Evolutionary conservation across 1,140 invertebrate species (phyloP).

Genomic region (Calephelis virginiensis): DNA sequence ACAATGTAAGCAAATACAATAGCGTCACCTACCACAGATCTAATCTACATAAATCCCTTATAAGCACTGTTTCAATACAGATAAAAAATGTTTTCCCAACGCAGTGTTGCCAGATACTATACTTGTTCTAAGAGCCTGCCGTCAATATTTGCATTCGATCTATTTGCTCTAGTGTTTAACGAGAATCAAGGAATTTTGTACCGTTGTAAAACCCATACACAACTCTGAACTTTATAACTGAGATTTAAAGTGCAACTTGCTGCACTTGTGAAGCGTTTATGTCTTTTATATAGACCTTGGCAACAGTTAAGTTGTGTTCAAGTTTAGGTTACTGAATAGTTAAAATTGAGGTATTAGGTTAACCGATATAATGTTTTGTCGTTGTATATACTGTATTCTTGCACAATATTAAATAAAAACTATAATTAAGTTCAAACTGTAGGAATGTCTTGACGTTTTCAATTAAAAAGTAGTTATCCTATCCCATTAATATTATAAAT

Average conservation of each 20-base stretch:
- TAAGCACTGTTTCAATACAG: not conserved
- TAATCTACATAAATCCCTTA: not conserved
- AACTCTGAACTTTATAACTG: slow-evolving; percentile 2
- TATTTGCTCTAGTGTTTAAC: slow-evolving; percentile 36
- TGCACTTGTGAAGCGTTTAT: slow-evolving; percentile 33
- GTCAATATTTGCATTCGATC: slow-evolving; percentile 43
- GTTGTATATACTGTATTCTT: no score
- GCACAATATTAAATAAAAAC: no score
- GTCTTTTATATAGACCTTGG: slow-evolving; percentile 36
- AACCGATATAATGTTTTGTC: not conserved
- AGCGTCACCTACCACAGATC: not conserved
- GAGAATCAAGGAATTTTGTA: slow-evolving; percentile 20
- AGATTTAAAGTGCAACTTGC: slow-evolving; percentile 9
- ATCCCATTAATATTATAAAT: no score
- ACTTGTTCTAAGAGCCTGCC: slow-evolving; percentile 17
- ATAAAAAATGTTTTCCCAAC: slow-evolving; percentile 6
- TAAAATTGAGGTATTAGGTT: not conserved
- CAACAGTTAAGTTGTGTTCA: not conserved
- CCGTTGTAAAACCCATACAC: slow-evolving; percentile 8
- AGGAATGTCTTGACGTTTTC: no score
- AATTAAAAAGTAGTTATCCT: no score
- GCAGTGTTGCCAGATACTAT: not conserved
- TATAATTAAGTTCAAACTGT: no score
- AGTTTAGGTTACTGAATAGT: not conserved
- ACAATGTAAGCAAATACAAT: no score